phyloP scores from a whole-genome alignment of 2,113 vertebrate genomes.

The Enhydra lutris region DNA sequence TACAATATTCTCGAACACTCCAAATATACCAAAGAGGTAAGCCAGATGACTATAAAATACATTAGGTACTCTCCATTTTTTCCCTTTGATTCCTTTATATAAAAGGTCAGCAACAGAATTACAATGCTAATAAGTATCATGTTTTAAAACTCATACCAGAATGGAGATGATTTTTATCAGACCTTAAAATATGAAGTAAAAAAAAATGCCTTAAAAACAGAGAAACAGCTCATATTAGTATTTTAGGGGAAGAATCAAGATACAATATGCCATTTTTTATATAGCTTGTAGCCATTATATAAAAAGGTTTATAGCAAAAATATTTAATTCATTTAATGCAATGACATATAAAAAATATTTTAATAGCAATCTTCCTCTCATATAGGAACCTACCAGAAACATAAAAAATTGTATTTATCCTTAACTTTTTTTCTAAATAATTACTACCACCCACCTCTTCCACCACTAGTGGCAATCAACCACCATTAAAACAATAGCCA shows the following conservation, averaged over 20 bases:
- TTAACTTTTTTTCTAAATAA: not conserved
- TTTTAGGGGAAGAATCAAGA: not conserved
- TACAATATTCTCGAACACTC: not conserved
- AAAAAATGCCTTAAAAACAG: not conserved
- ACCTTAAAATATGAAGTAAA: not conserved
- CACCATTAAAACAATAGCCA: not conserved
- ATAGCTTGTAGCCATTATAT: not conserved
- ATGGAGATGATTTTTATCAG: not conserved
- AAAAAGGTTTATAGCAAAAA: not conserved
- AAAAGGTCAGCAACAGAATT: not conserved
- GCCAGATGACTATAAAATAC: not conserved
- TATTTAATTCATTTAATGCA: not conserved
- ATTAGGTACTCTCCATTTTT: not conserved
- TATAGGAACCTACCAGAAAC: not conserved
- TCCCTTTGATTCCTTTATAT: not conserved
- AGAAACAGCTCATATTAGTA: not conserved
- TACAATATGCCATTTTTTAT: not conserved
- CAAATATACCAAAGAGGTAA: not conserved
- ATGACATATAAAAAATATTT: not conserved
- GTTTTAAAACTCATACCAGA: not conserved
- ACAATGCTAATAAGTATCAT: not conserved
- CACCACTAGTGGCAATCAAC: not conserved
- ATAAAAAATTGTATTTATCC: not conserved
- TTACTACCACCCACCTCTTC: not conserved
- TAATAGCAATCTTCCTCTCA: not conserved